Conservation (phyloP, 1,140 invertebrate species). For the Philopotamus ludificatus region DNA sequence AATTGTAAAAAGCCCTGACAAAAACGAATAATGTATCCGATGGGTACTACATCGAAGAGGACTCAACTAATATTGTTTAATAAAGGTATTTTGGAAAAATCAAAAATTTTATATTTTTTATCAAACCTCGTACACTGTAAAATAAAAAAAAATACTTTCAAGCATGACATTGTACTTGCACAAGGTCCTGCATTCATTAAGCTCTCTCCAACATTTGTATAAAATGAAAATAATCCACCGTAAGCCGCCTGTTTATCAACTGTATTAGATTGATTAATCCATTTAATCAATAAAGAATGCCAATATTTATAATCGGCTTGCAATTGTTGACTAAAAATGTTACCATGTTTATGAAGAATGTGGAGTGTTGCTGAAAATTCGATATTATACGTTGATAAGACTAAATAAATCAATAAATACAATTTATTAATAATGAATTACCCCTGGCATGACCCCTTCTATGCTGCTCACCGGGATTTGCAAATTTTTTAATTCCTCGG, state of each 20-base stretch:
- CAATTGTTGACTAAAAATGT: constrained; percentile 13
- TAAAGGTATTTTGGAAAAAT: not conserved
- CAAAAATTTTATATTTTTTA: not conserved
- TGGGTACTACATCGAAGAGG: too few relatives aligned
- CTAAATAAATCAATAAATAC: too few relatives aligned
- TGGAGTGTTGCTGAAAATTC: constrained; percentile 24
- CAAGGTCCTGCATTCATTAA: constrained; percentile 8
- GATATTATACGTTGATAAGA: too few relatives aligned
- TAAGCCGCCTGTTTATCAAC: constrained; percentile 26
- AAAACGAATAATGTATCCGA: too few relatives aligned
- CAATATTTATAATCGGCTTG: constrained; percentile 30
- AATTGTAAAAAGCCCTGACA: too few relatives aligned
- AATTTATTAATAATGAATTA: too few relatives aligned
- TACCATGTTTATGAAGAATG: constrained; percentile 20
- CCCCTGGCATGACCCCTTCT: constrained; percentile 29
- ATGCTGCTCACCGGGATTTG: constrained; percentile 27
- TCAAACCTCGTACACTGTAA: not conserved
- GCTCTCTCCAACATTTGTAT: constrained; percentile 13
- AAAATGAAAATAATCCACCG: constrained; percentile 26
- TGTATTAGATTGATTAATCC: constrained; percentile 21
- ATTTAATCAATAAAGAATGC: constrained; percentile 29
- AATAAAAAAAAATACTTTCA: constrained; percentile 2
- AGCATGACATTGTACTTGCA: not conserved
- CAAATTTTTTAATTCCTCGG: constrained; percentile 22
- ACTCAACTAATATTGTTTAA: too few relatives aligned